phyloP scores from a whole-genome alignment of 2,888 invertebrate genomes.

The Folsomia candida region DNA sequence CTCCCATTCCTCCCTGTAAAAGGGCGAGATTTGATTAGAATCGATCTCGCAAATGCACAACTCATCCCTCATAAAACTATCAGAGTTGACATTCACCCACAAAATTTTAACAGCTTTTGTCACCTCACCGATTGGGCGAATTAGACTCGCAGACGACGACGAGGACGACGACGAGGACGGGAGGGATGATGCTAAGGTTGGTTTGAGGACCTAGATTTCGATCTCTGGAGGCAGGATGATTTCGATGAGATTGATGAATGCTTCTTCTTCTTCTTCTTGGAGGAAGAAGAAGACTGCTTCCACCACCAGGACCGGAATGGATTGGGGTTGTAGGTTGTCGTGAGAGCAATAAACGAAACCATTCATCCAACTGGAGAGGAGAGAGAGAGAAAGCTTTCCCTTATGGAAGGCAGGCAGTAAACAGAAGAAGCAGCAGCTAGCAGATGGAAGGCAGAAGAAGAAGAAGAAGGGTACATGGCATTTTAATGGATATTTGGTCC shows the following conservation, averaged over 20 bases:
- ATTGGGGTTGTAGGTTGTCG: neutral
- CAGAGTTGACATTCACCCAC: neutral
- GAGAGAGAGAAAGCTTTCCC: too few species aligned
- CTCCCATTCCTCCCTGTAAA: neutral
- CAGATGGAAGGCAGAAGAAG: too few species aligned
- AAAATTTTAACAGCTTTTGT: neutral
- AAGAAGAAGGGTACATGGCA: too few species aligned
- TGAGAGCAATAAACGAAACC: neutral
- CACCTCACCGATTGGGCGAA: too few species aligned
- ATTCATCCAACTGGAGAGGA: neutral
- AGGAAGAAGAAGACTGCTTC: too few species aligned
- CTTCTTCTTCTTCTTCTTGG: neutral
- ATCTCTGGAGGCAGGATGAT: too few species aligned
- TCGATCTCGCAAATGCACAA: neutral
- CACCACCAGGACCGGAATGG: neutral
- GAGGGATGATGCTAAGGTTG: too few species aligned
- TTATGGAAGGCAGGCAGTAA: too few species aligned
- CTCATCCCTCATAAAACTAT: neutral
- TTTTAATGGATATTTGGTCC: neutral
- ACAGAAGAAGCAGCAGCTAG: too few species aligned
- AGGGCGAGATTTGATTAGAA: neutral
- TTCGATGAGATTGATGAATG: neutral
- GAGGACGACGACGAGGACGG: too few species aligned
- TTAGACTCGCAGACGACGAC: too few species aligned
- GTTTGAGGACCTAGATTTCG: too few species aligned